These are phyloP conservation scores for Tigriopus japonicus DNA, from an alignment of 1,140 invertebrate genomes.

Conservation along the genomic window DNA sequence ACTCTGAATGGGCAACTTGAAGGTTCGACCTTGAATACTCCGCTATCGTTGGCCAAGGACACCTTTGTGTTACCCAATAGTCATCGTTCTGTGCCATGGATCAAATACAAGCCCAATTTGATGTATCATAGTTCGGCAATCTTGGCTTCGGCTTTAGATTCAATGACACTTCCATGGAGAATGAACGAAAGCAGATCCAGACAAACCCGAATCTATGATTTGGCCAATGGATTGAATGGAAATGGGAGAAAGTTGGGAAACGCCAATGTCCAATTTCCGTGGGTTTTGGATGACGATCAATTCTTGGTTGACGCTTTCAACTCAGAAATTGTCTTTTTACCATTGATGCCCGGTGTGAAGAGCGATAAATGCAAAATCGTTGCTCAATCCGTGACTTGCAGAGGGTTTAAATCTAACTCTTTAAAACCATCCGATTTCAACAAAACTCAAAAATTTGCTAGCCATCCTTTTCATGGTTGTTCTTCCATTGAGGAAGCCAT, in stretches of 20 bases:
- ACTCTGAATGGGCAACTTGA: neutral
- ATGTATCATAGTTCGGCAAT: constrained; percentile 11
- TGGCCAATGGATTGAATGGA: neutral
- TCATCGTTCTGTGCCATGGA: neutral
- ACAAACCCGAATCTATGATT: neutral
- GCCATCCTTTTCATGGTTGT: too few relatives aligned
- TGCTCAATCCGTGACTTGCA: too few relatives aligned
- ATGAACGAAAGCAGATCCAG: neutral
- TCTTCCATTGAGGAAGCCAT: too few relatives aligned
- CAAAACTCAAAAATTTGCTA: too few relatives aligned
- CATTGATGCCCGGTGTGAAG: neutral
- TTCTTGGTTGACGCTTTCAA: too few relatives aligned
- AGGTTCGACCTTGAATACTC: neutral
- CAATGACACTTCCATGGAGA: constrained; percentile 10
- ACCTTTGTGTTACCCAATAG: neutral
- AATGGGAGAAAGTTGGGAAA: neutral
- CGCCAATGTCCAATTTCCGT: neutral
- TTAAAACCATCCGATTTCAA: too few relatives aligned
- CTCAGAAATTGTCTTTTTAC: neutral
- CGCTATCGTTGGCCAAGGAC: constrained; percentile 1
- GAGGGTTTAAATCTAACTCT: too few relatives aligned
- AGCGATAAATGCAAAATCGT: neutral
- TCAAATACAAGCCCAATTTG: neutral
- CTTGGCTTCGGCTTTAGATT: constrained; percentile 4
- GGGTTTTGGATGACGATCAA: too few relatives aligned